Percentiles rank a stretch among this genome's conserved stretches.
These are phyloP conservation scores for Tadarida brasiliensis DNA, from an alignment of 2,797 vertebrate genomes.

Conservation along the genomic window DNA sequence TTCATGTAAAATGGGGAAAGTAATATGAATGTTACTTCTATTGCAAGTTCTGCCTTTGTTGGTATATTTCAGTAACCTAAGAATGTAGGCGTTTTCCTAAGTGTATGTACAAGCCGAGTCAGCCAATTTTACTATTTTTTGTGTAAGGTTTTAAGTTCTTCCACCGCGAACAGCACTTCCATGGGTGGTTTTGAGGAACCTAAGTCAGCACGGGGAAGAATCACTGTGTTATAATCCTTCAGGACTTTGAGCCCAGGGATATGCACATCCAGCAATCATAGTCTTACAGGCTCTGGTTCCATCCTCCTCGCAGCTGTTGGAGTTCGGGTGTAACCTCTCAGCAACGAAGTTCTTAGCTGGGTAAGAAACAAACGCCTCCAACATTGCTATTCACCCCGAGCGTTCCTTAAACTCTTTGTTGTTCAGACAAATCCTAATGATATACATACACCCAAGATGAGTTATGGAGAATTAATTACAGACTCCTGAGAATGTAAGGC, in stretches of 20 bases:
- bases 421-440: conserved; percentile 2
- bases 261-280: not conserved
- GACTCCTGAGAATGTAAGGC: conserved; percentile 8
- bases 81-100: not conserved
- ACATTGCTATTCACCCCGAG: not conserved
- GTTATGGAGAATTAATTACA: conserved; percentile 62
- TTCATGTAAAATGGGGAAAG: not conserved
- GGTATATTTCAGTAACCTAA: not conserved
- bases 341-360: conserved; percentile 1
- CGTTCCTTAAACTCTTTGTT: conserved; percentile 20
- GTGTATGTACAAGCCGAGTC: not conserved
- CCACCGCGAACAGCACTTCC: not conserved
- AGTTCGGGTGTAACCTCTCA: not conserved
- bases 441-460: not conserved
- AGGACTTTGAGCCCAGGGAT: not conserved
- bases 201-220: not conserved
- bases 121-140: not conserved
- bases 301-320: not conserved
- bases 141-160: conserved; percentile 9
- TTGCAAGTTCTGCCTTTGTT: not conserved
- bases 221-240: not conserved
- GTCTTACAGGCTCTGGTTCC: not conserved
- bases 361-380: conserved; percentile 37
- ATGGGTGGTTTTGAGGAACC: not conserved
- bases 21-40: not conserved